Conservation (phyloP, 2,888 invertebrate species). For the Eilema depressum region DNA sequence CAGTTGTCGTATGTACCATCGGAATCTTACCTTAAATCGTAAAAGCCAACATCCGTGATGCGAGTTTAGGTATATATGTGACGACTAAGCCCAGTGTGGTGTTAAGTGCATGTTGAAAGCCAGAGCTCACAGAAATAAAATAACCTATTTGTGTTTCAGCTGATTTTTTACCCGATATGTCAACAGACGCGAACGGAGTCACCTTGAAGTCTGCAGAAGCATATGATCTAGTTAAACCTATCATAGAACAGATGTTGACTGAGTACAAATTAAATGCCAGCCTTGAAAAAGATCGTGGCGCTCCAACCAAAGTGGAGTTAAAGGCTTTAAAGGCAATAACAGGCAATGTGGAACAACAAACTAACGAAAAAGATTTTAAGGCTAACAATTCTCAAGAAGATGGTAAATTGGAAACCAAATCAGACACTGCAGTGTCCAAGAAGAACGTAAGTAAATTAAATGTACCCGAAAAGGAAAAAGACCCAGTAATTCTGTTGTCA, state of each 20-base stretch:
- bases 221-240: not conserved
- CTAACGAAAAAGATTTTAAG: not conserved
- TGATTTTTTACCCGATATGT: not conserved
- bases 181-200: not conserved
- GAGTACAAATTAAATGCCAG: not conserved
- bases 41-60: not conserved
- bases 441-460: not conserved
- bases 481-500: not conserved
- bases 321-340: not conserved
- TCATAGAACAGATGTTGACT: not conserved
- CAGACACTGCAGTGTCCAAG: not conserved
- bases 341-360: not conserved
- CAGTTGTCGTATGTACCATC: no score
- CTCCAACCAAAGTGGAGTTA: not conserved
- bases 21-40: no score
- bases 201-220: not conserved
- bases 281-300: not conserved
- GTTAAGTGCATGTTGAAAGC: not conserved
- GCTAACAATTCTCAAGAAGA: not conserved
- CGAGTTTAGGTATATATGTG: not conserved
- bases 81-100: no score
- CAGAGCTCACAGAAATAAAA: not conserved
- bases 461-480: not conserved
- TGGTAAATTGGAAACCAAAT: not conserved
- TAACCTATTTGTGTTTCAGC: not conserved